Base-by-base conservation (phyloP, 2,113 vertebrate genomes). In the Nerophis ophidion region DNA sequence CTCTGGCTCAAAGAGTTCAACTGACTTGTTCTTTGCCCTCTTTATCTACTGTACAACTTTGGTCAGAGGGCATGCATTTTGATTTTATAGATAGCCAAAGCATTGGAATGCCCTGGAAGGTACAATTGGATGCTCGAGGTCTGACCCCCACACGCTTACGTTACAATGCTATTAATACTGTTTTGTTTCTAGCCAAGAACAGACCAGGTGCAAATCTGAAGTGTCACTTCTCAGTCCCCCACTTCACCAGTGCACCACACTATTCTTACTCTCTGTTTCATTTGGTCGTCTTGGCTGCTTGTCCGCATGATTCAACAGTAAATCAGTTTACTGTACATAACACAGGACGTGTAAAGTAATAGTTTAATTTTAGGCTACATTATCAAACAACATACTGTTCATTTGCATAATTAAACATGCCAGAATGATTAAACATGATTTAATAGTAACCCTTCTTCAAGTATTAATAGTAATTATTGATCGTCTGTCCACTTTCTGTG, bases 11-110 rank as follows among this genome's bases (percentile, higher is more conserved):
- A 49, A 61, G 38, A 34, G 13, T 55, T 53, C 19, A 46, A 15
- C 40, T 60, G 8, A 48, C 49, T 63, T 48, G 72, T 59, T 57
- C 81, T 86, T 82, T 81, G 81, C 60, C 69, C 84, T 70, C 53
- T 69, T 72, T 81, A 80, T 81, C 66, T 58, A 8, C 3, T 17
- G 38, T 42, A 35, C 9, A 4, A 45, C 60, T 71, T 62, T 6
- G 12, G 7, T 60, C 40, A 33, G 53, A 56, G 36, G 56, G 48
- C 36, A 48, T 48, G 33, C 6, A 14, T 66, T 62, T 66, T 11
- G 48, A 68, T 69, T 65, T n/a, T 66, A 38, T 53, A 55, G 51
- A 57, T 73, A 70, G 63, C 10, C 57, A 8, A 42, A 49, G 2
- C 33, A 48, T 33, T 52, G 8, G 7, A 57, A 26, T 5, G 14